Evolutionary conservation across 2,888 invertebrate species (phyloP).

Genomic region (Dione vanillae): DNA sequence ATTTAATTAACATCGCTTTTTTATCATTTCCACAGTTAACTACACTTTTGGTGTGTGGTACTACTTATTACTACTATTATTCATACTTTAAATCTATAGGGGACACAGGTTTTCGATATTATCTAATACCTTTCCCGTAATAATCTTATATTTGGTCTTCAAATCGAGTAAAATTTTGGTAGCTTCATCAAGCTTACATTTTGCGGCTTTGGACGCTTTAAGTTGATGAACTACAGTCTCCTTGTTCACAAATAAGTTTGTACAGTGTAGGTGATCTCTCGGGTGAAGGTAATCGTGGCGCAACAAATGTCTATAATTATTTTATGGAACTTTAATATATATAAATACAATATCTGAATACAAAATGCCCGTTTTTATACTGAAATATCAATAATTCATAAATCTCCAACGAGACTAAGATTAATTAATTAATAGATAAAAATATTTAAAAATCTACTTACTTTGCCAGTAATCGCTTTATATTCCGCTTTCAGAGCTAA

Average conservation of each 20-base stretch:
- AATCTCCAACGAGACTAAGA: not conserved
- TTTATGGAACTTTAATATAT: not conserved
- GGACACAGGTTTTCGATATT: not conserved
- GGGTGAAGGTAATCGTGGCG: slow-evolving; percentile 22
- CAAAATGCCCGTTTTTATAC: too few relatives aligned
- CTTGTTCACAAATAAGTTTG: slow-evolving; percentile 82
- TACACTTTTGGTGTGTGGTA: not conserved
- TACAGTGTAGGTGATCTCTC: slow-evolving; percentile 47
- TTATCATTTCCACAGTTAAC: not conserved
- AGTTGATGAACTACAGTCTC: slow-evolving; percentile 88
- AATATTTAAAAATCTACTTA: slow-evolving; percentile 42
- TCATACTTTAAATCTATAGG: not conserved
- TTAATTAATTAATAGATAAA: not conserved
- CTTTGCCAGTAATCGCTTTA: slow-evolving; percentile 80
- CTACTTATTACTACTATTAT: not conserved
- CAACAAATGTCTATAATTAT: slow-evolving; percentile 49
- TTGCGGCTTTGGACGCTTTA: slow-evolving; percentile 85
- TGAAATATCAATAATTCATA: too few relatives aligned
- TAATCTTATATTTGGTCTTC: slow-evolving; percentile 89
- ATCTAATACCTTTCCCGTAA: slow-evolving; percentile 59
- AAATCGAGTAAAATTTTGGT: slow-evolving; percentile 86
- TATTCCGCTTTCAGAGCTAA: slow-evolving; percentile 89
- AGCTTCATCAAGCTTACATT: slow-evolving; percentile 66
- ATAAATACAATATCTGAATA: too few relatives aligned
- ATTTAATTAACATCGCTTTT: not conserved